Evolutionary conservation across 2,797 vertebrate genomes (phyloP), one percentile per base, ranked within the genome.

Genomic region (Okamejei kenojei): DNA sequence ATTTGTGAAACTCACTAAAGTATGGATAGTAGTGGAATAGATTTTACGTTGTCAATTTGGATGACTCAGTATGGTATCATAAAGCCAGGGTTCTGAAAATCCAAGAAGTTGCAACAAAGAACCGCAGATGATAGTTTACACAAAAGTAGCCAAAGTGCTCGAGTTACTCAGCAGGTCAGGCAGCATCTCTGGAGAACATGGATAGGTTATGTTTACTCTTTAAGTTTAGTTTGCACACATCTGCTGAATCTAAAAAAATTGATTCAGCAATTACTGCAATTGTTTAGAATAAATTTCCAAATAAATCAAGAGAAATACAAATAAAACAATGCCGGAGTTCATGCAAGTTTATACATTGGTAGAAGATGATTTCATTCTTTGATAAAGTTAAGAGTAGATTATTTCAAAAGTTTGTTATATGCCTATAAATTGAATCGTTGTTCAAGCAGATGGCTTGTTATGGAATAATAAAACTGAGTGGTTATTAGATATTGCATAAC

Each of bases 381-480:
- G 81, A 61, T 8, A 29, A 63, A 65, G 8, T 88, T 29, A 91
- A 45, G 21, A 91, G 23, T 21, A 45, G 68, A 73, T 45, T 1
- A 91, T 91, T 91, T 26, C 68, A 29, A 45, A 91, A 91, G 61
- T 71, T 74, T 45, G 90, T 54, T 76, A 54, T 76, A 26, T 76
- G 26, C 7, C 73, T 15, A 23, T 92, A 92, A 92, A 38, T 92
- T 45, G 54, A 71, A 90, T 35, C 19, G 3, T 23, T 23, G 71
- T 11, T 91, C 68, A 92, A n/a, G 35, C 26, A 26, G 38, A 10
- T 91, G 23, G 26, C 90, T 15, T 38, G 19, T 45, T 92, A 29
- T 58, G 26, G 86, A 35, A 74, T 71, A 90, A 26, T 92, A n/a
- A 74, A 76, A 21, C 5, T 17, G n/a, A 76, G 23, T 76, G 90